A percentile compares a stretch with the other conserved stretches of the same genome.
phyloP scores from a whole-genome alignment of 2,797 vertebrate species.

The Hirundo rustica region DNA sequence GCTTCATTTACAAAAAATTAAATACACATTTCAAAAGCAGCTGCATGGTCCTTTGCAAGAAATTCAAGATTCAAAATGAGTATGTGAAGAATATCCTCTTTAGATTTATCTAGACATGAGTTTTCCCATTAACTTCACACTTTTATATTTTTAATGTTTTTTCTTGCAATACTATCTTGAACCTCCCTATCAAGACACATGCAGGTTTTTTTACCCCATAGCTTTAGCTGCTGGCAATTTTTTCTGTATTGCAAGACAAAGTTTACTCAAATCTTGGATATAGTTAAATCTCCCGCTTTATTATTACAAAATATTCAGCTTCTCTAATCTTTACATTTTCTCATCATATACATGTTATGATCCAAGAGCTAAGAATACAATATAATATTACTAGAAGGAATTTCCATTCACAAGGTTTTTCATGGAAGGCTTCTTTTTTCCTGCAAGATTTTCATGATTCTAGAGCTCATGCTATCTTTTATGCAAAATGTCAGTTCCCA shows the following conservation, averaged over 20 bases:
- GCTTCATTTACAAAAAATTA: background rate
- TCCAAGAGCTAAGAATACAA: background rate
- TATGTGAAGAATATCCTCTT: background rate
- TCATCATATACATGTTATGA: background rate
- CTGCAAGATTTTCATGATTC: background rate
- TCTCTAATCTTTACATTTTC: background rate
- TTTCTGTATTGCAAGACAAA: background rate
- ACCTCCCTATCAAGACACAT: background rate
- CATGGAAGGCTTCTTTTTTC: background rate
- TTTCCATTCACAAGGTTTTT: background rate
- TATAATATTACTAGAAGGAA: background rate
- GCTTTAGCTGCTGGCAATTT: background rate
- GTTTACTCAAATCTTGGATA: background rate
- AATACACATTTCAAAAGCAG: background rate
- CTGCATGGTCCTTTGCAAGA: background rate
- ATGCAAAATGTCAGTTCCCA: background rate
- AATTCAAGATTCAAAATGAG: background rate
- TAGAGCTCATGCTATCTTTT: background rate
- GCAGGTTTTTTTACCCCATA: background rate
- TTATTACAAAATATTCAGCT: background rate
- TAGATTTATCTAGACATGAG: background rate
- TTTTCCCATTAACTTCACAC: background rate
- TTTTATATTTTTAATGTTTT: background rate
- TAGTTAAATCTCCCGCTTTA: background rate
- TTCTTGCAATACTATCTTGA: background rate